Evolutionary conservation across 2,888 invertebrate species (phyloP).

Genomic region (Buathra laborator): DNA sequence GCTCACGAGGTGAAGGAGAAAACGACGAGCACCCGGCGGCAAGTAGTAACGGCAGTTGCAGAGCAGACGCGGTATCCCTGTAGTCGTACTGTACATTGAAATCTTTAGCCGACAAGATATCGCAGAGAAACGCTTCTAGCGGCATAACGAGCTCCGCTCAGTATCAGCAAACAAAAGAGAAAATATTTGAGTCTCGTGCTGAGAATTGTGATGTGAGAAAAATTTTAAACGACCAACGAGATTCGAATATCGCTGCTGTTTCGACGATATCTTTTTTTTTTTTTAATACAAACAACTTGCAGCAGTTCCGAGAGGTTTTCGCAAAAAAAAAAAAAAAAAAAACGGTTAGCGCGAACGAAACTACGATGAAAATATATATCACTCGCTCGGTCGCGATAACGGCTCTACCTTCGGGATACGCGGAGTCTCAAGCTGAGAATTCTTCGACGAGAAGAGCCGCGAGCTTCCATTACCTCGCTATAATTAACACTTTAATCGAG

Average conservation of each 20-base stretch:
- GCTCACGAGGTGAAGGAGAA: neutral
- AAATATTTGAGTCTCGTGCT: neutral
- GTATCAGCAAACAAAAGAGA: neutral
- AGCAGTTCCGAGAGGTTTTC: neutral
- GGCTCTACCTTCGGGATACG: neutral
- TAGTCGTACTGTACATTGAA: neutral
- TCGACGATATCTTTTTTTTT: neutral
- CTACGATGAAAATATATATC: slow-evolving; percentile 2
- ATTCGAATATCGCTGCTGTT: neutral
- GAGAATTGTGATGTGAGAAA: neutral
- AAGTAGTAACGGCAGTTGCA: neutral
- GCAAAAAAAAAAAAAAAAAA: neutral
- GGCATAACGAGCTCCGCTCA: slow-evolving; percentile 8
- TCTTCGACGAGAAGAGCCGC: neutral
- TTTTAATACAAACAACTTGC: neutral
- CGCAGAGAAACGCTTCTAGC: neutral
- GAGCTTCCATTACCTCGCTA: slow-evolving; percentile 35
- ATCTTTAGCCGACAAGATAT: neutral
- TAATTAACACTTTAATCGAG: slow-evolving; percentile 51
- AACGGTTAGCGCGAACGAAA: neutral
- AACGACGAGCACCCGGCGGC: neutral
- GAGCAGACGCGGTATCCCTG: neutral
- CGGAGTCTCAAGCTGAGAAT: neutral
- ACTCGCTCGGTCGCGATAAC: slow-evolving; percentile 1
- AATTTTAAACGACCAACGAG: neutral